Base-by-base conservation (phyloP, 2,113 vertebrate species). In the Picathartes gymnocephalus region DNA sequence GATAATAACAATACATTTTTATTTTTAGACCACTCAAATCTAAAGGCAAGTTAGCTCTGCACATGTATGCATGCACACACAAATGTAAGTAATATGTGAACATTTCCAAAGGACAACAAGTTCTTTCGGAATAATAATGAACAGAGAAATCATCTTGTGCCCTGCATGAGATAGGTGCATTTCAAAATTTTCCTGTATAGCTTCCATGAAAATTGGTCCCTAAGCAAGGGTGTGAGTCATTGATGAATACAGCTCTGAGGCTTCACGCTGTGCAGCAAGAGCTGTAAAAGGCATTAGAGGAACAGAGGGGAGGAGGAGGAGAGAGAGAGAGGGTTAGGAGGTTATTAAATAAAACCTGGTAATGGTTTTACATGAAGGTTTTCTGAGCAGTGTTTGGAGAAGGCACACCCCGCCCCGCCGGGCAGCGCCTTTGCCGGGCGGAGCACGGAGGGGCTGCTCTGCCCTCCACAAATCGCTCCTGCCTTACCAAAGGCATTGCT, bases 221-320 rank as follows among this genome's bases (percentile, higher is more conserved):
- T 97, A 96, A 95, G 96, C 96, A 97, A 97, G 96, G 95, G 95
- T 94, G 96, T 97, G 97, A 97, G 94, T 92, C 96, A 97, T 95
- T 95, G 96, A 97, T 97, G 96, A 97, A 97, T 97, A 93, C 95
- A 95, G 92, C 92, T 96, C 93, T 95, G 86, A 88, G 90, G 96
- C 92, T 96, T 96, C 96, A 97, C 4, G 94, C 96, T 97, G 96
- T 84, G 96, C 95, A 95, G 94, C 88, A 73, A 94, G 95, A 97
- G 84, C 96, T 94, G 90, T 93, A 96, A 97, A 97, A 97, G 92
- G 93, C 95, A 97, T 97, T 97, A 97, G 95, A 96, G 96, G 96
- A 97, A 97, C 94, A 95, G 94, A 97, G 95, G 94, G 95, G 96
- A 96, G 97, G 96, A 96, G 95, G 96, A 96, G 96, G 96, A 91